Evolutionary conservation across 2,888 invertebrate species (phyloP).

Genomic region (Meandrusa payeni): DNA sequence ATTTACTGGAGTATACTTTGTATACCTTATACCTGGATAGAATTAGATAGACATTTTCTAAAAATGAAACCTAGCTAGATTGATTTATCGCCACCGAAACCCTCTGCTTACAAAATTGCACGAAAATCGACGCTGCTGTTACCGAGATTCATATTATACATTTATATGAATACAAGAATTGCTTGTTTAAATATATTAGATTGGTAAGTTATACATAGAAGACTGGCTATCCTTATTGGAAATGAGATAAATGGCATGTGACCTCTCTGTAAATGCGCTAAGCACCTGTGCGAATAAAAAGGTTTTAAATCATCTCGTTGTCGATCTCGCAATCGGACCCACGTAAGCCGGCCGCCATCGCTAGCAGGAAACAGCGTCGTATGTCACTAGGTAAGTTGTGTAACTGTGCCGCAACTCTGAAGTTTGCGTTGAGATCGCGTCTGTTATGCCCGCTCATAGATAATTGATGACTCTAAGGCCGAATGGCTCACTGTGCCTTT

Average conservation of each 20-base stretch:
- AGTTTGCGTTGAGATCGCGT: constrained; percentile 4
- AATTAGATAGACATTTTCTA: too few relatives aligned
- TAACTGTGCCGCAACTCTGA: constrained; percentile 23
- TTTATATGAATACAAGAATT: too few relatives aligned
- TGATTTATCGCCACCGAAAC: too few relatives aligned
- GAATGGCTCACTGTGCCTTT: constrained; percentile 11
- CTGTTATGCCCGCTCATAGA: background rate
- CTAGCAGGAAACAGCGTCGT: constrained; percentile 26
- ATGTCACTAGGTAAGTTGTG: constrained; percentile 32
- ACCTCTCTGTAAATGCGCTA: background rate
- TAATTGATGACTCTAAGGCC: constrained; percentile 15
- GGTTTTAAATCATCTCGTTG: background rate
- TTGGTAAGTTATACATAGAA: too few relatives aligned
- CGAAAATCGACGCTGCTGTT: too few relatives aligned
- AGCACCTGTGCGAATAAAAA: background rate
- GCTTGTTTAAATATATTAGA: too few relatives aligned
- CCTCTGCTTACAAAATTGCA: too few relatives aligned
- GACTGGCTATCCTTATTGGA: too few relatives aligned
- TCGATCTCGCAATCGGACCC: constrained; percentile 20
- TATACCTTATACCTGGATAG: too few relatives aligned
- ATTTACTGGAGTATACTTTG: too few relatives aligned
- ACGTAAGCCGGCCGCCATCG: constrained; percentile 19
- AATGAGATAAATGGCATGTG: background rate
- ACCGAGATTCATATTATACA: too few relatives aligned
- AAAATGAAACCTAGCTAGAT: too few relatives aligned